These are phyloP conservation scores for Lithosia quadra DNA, from an alignment of 2,888 invertebrate genomes.

Conservation along the genomic window DNA sequence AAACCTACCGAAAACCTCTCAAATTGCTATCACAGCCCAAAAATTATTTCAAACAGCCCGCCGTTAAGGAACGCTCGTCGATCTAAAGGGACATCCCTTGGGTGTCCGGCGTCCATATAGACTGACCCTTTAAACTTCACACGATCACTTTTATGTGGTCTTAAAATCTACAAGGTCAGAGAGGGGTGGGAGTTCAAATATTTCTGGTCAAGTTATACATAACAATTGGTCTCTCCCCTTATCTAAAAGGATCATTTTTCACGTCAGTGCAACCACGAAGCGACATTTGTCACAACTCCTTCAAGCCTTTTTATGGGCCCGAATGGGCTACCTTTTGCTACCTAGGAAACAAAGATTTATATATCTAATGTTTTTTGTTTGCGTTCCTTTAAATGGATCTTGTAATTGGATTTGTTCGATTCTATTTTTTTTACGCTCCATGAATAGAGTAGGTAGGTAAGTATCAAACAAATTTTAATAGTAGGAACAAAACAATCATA, in stretches of 20 bases:
- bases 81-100: slow-evolving; percentile 61
- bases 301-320: slow-evolving; percentile 74
- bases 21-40: slow-evolving; percentile 48
- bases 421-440: slow-evolving; percentile 23
- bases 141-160: slow-evolving; percentile 3
- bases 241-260: slow-evolving; percentile 83
- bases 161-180: not conserved
- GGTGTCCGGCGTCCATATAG: slow-evolving; percentile 46
- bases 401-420: slow-evolving; percentile 51
- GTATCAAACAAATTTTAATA: too few relatives aligned
- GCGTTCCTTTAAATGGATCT: slow-evolving; percentile 47
- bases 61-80: slow-evolving; percentile 57
- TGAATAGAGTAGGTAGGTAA: not conserved
- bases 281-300: slow-evolving; percentile 81
- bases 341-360: slow-evolving; percentile 72
- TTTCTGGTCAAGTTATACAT: slow-evolving; percentile 66
- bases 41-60: slow-evolving; percentile 69
- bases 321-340: slow-evolving; percentile 63
- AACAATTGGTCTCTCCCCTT: slow-evolving; percentile 79
- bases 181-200: slow-evolving; percentile 47
- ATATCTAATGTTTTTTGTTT: slow-evolving; percentile 49
- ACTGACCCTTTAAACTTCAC: slow-evolving; percentile 41
- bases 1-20: slow-evolving; percentile 37
- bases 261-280: slow-evolving; percentile 77
- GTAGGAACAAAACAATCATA: too few relatives aligned